Evolutionary conservation across 2,113 vertebrate genomes (phyloP), one percentile per base, ranked within the genome.

Genomic region (Sinocyclocheilus anophthalmus): DNA sequence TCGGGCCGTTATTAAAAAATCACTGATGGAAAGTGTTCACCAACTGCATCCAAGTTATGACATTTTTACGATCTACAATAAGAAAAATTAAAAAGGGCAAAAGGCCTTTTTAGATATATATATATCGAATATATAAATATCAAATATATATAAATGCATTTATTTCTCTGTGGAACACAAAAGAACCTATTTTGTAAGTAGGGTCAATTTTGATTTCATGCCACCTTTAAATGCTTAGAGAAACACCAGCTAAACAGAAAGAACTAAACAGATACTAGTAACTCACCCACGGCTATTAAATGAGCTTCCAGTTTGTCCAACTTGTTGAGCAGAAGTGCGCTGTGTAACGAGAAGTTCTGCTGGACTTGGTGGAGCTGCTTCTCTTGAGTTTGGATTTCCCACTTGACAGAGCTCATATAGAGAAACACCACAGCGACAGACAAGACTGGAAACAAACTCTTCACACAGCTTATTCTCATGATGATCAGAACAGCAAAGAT

Each of bases 251-350:
- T 37, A 37, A 39, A 39, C 39, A 39, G 39, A 39, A 39, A 39
- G 4, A 39, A 39, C 5, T 39, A 39, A 4, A 87, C 1, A 0
- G 16, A 33, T 86, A 30, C 30, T 30, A 37, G 33, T 45, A 55
- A 72, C 93, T 91, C 86, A 94, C 93, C 7, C 57, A 93, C 87
- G 16, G 18, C 76, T 30, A 80, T 65, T 59, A 94, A 87, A 48
- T 91, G 57, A 1, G 9, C 22, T n/a, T 93, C 93, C 83, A 95
- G 90, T 87, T 85, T 90, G 3, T 91, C 87, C 89, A 94, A 87
- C 83, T 86, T 92, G 12, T 53, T 42, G 3, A 92, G 70, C 2
- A 94, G 89, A 14, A 90, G 87, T 30, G 73, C 76, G 0, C 57
- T 85, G 76, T 82, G 82, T 53, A 89, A 16, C 1, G 88, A 86